These are phyloP conservation scores for Echeneis naucrates DNA, from an alignment of 2,797 vertebrate species.

Conservation along the genomic window DNA sequence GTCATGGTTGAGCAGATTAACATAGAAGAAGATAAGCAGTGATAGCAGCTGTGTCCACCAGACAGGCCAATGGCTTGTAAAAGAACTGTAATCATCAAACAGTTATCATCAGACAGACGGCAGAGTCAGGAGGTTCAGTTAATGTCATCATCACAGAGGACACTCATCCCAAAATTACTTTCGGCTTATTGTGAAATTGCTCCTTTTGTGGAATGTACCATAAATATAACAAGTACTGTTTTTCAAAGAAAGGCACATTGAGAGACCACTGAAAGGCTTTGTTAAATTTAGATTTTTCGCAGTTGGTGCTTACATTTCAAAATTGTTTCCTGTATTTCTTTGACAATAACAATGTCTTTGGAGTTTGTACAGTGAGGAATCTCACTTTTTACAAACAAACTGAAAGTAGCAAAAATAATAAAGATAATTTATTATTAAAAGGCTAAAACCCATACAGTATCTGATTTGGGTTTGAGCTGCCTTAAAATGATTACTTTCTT, in stretches of 20 bases:
- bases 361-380: background rate
- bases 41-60: constrained; percentile 60
- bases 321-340: background rate
- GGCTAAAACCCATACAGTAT: background rate
- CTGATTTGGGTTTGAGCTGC: background rate
- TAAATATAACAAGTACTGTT: background rate
- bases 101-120: constrained; percentile 29
- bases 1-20: constrained; percentile 79
- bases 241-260: background rate
- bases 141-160: constrained; percentile 9
- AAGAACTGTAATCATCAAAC: constrained; percentile 39
- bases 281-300: too few relatives aligned
- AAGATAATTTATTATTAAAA: background rate
- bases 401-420: background rate
- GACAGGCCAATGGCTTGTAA: constrained; percentile 38
- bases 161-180: background rate
- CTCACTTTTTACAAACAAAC: background rate
- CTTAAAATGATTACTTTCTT: too few relatives aligned
- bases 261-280: background rate
- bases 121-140: constrained; percentile 20
- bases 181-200: background rate
- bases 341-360: background rate
- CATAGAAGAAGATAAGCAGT: constrained; percentile 70
- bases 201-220: background rate
- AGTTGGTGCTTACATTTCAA: too few relatives aligned